Evolutionary conservation across 2,888 invertebrate genomes (phyloP), one percentile per base, ranked within the genome.

Genomic region (Tolmerus cingulatus): DNA sequence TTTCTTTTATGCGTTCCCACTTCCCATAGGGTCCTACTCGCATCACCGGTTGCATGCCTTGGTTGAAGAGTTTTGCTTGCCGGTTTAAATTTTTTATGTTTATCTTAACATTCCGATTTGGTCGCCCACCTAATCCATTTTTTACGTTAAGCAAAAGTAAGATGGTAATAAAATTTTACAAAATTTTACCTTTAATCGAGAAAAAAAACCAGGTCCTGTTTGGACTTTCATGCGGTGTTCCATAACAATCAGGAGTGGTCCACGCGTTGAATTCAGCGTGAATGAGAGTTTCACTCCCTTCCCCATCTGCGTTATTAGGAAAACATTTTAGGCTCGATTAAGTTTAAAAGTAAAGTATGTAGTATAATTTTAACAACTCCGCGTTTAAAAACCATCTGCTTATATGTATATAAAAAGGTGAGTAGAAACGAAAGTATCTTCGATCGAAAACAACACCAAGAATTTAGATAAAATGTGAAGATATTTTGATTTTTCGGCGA

Each of bases 181-280:
- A 89, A 91, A 89, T 12, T 4, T 46, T 93, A 93, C 95, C 93
- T 93, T 92, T 93, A 82, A 98, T 93, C 9, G 97, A 97, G 93
- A 98, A 98, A 92, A 97, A 96, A 93, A 98, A 98, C 98, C 98
- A 98, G 1, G 98, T 97, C 89, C 97, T 94, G 92, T 97, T 97
- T 84, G 95, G 96, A 94, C 97, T 98, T 92, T 97, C 97, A 94
- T 95, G 97, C 90, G 96, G 95, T 0, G 97, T 97, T 34, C 97
- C 97, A 74, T 94, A 95, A 93, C 97, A 97, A 92, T 98, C 98
- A 0, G 97, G 97, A 90, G 95, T 95, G 0, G 97, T 98, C 98
- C 98, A 98, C 81, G 98, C 92, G 92, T 97, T 97, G 91, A 97
- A 97, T 92, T 97, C 97, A 92, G 95, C 95, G 91, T 96, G 86